Conservation (phyloP, 2,797 vertebrate species). For the Furcifer pardalis region DNA sequence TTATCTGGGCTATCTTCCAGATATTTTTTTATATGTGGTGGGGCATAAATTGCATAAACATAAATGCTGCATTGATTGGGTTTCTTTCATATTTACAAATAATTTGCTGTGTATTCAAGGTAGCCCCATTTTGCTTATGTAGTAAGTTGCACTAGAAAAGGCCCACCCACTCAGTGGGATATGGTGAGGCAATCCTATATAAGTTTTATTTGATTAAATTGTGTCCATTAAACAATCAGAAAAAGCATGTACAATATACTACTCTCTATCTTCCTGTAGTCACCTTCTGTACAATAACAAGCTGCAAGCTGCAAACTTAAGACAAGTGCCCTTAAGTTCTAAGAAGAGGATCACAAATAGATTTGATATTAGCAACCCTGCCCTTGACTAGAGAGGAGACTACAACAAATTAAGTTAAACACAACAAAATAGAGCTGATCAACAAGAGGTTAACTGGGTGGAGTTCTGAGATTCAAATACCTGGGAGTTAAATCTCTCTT, state of each 20-base stretch:
- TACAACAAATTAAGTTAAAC: not conserved
- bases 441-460: not conserved
- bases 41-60: no score
- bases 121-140: no score
- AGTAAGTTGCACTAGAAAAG: no score
- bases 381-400: not conserved
- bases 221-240: not conserved
- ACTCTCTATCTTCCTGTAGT: not conserved
- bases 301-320: not conserved
- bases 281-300: not conserved
- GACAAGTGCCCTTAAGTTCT: no score
- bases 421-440: not conserved
- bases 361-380: not conserved
- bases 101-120: no score
- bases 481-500: not conserved
- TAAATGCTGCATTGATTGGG: no score
- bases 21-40: no score
- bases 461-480: not conserved
- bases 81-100: no score
- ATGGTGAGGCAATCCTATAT: no score
- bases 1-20: no score
- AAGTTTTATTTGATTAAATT: conserved; percentile 42
- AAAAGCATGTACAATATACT: not conserved
- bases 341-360: not conserved
- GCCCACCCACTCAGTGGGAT: no score